Evolutionary conservation across 2,797 vertebrate species (phyloP), one percentile per base, ranked within the genome.

Genomic region (Gadopsis marmoratus): DNA sequence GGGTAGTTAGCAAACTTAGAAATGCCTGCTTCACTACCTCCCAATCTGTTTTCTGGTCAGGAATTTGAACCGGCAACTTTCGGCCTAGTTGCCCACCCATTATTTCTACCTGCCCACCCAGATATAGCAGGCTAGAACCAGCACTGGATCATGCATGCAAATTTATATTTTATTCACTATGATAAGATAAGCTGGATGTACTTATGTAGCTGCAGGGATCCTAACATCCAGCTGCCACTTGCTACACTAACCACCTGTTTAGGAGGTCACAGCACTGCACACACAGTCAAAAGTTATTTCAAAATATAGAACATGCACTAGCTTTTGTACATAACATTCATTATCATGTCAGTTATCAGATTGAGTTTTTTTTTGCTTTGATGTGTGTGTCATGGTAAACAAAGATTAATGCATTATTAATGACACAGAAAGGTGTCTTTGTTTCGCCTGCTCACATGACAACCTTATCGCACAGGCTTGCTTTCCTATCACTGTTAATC

Each of bases 231-330:
- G 31, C 76, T 59, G 74, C 33, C 17, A 0, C n/a, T 3, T 7
- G 59, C 41, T 66, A 17, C 55, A 64, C 19, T 62, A 31, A 23
- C 48, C 53, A 79, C 63, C 72, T 66, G 66, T 39, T 76, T 56
- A 41, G 1, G n/a, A 31, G 23, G 0, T 41, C 6, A 41, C 39
- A 41, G 11, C 39, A 41, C 3, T 41, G 39, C 39, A 56, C 11
- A 4, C 0, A 16, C 9, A 26, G 21, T 12, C 56, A 13, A 54
- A 19, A 7, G 11, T 9, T 5, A 33, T n/a, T 16, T 14, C 17
- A 23, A 3, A 58, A 39, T n/a, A 62, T 10, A 21, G 12, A 47
- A 11, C 16, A 48, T 26, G 19, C 9, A 50, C 45, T 7, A 17
- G 45, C 0, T 19, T 45, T 17, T 45, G 43, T 45, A 2, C 6